Percentiles rank a stretch among this genome's conserved stretches.
phyloP scores from a whole-genome alignment of 2,888 invertebrate species.

The Leptinotarsa haldemani region DNA sequence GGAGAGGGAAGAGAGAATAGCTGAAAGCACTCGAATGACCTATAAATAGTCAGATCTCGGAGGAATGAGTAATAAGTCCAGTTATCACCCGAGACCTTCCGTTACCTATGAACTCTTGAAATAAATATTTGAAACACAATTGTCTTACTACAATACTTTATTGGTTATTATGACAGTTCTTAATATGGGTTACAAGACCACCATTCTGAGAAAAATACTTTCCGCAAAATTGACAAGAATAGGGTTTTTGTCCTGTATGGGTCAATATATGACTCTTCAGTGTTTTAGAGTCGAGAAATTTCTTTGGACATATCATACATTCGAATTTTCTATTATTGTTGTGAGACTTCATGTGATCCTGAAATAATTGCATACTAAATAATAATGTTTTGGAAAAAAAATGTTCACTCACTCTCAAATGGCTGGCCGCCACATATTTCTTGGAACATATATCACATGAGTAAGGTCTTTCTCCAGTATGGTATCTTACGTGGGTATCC shows the following conservation, averaged over 20 bases:
- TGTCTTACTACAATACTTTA: conserved; percentile 10
- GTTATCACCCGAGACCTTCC: too few species aligned
- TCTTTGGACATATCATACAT: conserved; percentile 60
- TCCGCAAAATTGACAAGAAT: conserved; percentile 58
- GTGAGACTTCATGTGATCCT: conserved; percentile 61
- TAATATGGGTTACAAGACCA: conserved; percentile 48
- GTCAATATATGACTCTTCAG: conserved; percentile 59
- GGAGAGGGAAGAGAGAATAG: too few species aligned
- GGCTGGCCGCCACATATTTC: conserved; percentile 63
- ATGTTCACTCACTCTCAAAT: conserved; percentile 59
- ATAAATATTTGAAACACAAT: background rate
- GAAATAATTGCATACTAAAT: conserved; percentile 32
- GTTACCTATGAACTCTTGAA: background rate
- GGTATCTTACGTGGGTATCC: conserved; percentile 63
- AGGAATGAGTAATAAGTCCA: too few species aligned
- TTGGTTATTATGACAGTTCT: conserved; percentile 45
- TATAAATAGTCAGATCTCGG: too few species aligned
- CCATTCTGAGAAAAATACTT: conserved; percentile 57
- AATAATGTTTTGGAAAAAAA: background rate
- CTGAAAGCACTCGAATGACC: too few species aligned
- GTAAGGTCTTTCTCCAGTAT: conserved; percentile 63
- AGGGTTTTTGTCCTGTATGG: conserved; percentile 60
- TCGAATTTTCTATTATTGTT: conserved; percentile 57
- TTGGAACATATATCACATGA: conserved; percentile 62
- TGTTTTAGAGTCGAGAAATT: conserved; percentile 58